Evolutionary conservation across 2,888 invertebrate genomes (phyloP), one percentile per base, ranked within the genome.

Genomic region (Lysandra bellargus): DNA sequence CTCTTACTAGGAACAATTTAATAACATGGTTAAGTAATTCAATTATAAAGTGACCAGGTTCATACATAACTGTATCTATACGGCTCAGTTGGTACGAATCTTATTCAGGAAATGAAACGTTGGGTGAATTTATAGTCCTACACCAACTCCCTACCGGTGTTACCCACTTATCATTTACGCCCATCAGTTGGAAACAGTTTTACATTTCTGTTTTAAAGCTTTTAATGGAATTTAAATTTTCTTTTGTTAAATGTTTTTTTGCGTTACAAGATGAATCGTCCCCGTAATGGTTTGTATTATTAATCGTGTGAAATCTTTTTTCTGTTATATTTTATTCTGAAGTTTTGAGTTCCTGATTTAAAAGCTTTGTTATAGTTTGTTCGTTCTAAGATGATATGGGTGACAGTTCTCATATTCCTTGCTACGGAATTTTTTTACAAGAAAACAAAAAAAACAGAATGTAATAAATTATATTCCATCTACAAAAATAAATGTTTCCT

Each of bases 41-140:
- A 76, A 76, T 76, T 76, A 76, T 30, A 75, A 79, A 75, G 44
- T 75, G 79, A 75, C 79, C 79, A 75, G 75, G 75, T 76, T 75
- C 79, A 79, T 75, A 75, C 75, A 61, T 79, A 79, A 64, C 75
- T 78, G 79, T 83, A 82, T 81, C 83, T 82, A 75, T 79, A 81
- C 80, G 83, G 82, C 80, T 82, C 82, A 86, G 86, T 88, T 88
- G 86, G 87, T 89, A 90, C 89, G 88, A 90, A 91, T 90, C 90
- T 89, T 88, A 89, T 88, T 85, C 88, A 91, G 94, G 94, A 94
- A 94, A 94, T 93, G 93, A 92, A 92, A 93, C 90, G 90, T 89
- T 88, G 80, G 87, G 79, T 83, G 89, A 91, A 93, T 93, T 93
- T 92, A 92, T 91, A 85, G 88, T 85, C 85, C 84, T 84, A 87